phyloP scores from a whole-genome alignment of 2,113 vertebrate species.

The Gadus chalcogrammus region DNA sequence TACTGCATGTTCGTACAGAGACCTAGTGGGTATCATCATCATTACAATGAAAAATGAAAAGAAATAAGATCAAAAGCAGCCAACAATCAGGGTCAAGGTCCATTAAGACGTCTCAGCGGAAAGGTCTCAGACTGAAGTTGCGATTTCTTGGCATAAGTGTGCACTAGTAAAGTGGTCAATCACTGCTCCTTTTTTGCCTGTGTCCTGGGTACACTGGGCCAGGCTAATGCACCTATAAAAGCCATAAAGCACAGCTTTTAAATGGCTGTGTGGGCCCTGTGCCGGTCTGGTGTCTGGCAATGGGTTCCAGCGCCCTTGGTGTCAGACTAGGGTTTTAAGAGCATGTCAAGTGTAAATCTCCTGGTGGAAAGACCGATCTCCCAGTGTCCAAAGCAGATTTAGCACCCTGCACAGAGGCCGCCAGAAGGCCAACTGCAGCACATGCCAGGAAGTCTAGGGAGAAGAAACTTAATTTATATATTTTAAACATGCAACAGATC shows the following conservation, averaged over 20 bases:
- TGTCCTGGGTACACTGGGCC: slow-evolving; percentile 35
- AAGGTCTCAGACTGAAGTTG: slow-evolving; percentile 41
- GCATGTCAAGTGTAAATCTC: slow-evolving; percentile 62
- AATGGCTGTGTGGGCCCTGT: slow-evolving; percentile 42
- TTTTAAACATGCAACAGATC: slow-evolving; percentile 26
- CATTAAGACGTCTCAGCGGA: no score
- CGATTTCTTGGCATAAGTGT: slow-evolving; percentile 37
- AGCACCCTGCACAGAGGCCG: slow-evolving; percentile 33
- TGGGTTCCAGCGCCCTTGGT: slow-evolving; percentile 44
- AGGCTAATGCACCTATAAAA: slow-evolving; percentile 48
- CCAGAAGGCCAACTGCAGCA: slow-evolving; percentile 22
- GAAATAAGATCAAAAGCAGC: slow-evolving; percentile 9
- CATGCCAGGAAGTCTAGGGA: slow-evolving; percentile 15
- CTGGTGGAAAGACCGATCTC: slow-evolving; percentile 41
- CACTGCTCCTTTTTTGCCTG: slow-evolving; percentile 53
- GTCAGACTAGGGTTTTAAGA: slow-evolving; percentile 48
- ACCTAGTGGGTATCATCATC: no score
- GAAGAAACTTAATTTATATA: slow-evolving; percentile 30
- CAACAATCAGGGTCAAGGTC: slow-evolving; percentile 37
- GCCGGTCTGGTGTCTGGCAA: slow-evolving; percentile 43
- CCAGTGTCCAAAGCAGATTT: slow-evolving; percentile 43
- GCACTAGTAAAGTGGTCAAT: slow-evolving; percentile 50
- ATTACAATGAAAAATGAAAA: no score
- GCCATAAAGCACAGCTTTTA: slow-evolving; percentile 48
- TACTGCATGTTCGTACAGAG: no score